phyloP scores from a whole-genome alignment of 1,140 invertebrate species.

The Drosophila tsacasi region DNA sequence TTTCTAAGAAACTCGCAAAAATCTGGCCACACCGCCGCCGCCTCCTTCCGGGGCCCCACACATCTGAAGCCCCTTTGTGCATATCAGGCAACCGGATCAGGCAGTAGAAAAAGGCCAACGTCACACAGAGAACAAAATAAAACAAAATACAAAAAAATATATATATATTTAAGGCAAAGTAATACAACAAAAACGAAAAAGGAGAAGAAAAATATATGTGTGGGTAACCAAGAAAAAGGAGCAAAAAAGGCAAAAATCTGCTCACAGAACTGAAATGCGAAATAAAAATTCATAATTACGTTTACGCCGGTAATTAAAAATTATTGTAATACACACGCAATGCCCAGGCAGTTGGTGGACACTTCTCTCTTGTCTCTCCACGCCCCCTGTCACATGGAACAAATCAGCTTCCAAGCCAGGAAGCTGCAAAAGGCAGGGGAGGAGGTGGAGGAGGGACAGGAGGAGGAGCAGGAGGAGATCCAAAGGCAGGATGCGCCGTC shows the following conservation, averaged over 20 bases:
- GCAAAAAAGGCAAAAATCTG: constrained; percentile 16
- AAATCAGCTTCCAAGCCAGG: constrained; percentile 59
- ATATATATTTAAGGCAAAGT: constrained; percentile 8
- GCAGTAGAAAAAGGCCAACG: constrained; percentile 44
- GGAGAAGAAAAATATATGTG: constrained; percentile 5
- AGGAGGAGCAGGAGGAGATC: neutral
- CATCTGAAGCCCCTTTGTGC: constrained; percentile 76
- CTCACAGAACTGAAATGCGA: constrained; percentile 48
- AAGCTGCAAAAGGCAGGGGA: constrained; percentile 18
- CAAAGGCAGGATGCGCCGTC: constrained; percentile 50
- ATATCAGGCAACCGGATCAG: constrained; percentile 79
- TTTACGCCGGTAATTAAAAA: constrained; percentile 85
- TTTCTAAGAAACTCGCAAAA: constrained; percentile 71
- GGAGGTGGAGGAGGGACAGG: no score
- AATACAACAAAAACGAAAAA: constrained; percentile 17
- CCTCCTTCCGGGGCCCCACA: constrained; percentile 24
- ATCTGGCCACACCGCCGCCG: constrained; percentile 61
- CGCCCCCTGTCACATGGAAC: constrained; percentile 50
- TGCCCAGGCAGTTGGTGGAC: constrained; percentile 60
- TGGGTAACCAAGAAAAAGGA: constrained; percentile 22
- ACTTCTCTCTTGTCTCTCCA: constrained; percentile 40
- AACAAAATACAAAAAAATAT: neutral
- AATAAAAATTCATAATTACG: constrained; percentile 85
- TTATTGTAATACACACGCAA: constrained; percentile 85
- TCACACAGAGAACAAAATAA: constrained; percentile 64